A percentile compares a stretch with the other conserved stretches of the same genome.
phyloP scores from a whole-genome alignment of 2,113 vertebrate species.

The Henicopernis longicauda region DNA sequence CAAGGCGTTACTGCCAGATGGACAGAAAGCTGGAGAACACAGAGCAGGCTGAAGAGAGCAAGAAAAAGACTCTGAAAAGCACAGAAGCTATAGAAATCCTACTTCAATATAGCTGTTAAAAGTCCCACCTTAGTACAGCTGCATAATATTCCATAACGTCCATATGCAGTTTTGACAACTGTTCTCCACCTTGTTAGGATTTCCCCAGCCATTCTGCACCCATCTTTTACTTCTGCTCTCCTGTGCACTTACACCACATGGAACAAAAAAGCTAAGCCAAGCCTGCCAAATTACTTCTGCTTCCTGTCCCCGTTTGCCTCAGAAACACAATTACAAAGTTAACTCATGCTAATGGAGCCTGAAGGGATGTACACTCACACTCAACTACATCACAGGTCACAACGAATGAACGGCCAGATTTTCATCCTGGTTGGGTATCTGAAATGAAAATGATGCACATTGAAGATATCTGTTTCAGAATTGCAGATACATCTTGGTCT shows the following conservation, averaged over 20 bases:
- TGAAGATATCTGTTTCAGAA: neutral
- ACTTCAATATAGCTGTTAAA: neutral
- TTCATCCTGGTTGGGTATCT: neutral
- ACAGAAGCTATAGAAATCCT: neutral
- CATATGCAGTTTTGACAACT: neutral
- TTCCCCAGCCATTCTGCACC: neutral
- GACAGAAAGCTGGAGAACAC: neutral
- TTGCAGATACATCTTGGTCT: neutral
- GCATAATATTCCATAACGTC: neutral
- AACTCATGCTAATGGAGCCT: slow-evolving; percentile 21
- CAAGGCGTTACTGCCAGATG: neutral
- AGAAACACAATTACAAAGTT: slow-evolving; percentile 53
- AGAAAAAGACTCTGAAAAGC: neutral
- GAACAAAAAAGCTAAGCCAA: neutral
- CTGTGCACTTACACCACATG: neutral
- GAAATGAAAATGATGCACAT: neutral
- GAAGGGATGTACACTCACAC: neutral
- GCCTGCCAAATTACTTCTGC: slow-evolving; percentile 26
- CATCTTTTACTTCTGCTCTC: neutral
- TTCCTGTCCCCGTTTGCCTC: slow-evolving; percentile 23
- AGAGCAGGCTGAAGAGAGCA: neutral
- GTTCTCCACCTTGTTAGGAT: neutral
- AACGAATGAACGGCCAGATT: neutral
- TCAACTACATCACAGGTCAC: neutral
- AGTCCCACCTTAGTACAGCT: neutral